These are phyloP conservation scores for Stomatorhinus ivindoensis DNA, from an alignment of 2,113 vertebrate species.

Conservation along the genomic window DNA sequence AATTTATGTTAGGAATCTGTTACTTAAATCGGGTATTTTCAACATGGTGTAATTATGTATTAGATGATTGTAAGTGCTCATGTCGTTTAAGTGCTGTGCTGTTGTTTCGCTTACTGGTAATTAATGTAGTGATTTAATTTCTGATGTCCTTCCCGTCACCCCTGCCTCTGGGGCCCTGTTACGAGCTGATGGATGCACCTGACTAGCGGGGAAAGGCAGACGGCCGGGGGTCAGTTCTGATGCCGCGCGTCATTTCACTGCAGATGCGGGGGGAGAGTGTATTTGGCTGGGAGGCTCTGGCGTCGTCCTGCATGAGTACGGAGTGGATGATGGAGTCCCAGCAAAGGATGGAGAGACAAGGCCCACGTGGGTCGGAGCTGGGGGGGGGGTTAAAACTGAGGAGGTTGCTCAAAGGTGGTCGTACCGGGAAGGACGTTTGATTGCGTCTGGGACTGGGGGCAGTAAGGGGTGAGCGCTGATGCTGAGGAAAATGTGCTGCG, in stretches of 20 bases:
- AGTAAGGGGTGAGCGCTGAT: not conserved
- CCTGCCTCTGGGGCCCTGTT: not conserved
- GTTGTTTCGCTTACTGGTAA: slow-evolving; percentile 7
- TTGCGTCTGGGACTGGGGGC: not conserved
- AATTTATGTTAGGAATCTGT: not conserved
- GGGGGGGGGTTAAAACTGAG: not conserved
- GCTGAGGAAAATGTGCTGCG: not conserved
- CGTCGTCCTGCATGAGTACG: not conserved
- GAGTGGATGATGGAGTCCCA: not conserved
- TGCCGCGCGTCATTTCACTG: not conserved
- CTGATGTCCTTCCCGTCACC: not conserved
- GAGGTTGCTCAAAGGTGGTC: not conserved
- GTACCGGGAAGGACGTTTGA: not conserved
- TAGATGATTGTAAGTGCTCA: not conserved
- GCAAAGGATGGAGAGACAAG: not conserved
- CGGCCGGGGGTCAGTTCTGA: not conserved
- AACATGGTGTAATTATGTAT: not conserved
- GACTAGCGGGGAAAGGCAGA: not conserved
- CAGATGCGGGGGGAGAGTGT: not conserved
- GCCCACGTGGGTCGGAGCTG: not conserved
- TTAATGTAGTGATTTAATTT: slow-evolving; percentile 19
- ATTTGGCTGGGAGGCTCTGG: not conserved
- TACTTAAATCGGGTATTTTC: not conserved
- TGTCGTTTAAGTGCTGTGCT: slow-evolving; percentile 1
- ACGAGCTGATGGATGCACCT: not conserved